phyloP scores from a whole-genome alignment of 1,140 invertebrate genomes.

The Panulirus ornatus region DNA sequence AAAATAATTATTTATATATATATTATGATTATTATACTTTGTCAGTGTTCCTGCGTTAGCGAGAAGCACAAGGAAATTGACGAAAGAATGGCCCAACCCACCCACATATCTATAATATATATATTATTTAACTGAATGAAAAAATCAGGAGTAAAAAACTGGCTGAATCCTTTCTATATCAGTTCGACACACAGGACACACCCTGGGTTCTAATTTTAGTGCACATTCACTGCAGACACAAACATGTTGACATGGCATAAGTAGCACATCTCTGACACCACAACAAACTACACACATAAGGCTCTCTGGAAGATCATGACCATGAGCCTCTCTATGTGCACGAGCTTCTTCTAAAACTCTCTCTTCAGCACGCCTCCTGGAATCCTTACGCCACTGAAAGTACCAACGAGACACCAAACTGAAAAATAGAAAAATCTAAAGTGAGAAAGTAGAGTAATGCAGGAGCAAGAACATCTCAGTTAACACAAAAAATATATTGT shows the following conservation, averaged over 20 bases:
- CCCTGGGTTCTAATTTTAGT: constrained; percentile 21
- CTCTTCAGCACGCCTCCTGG: constrained; percentile 2
- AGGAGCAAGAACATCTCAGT: too few relatives aligned
- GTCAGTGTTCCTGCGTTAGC: too few relatives aligned
- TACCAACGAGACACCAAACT: constrained; percentile 31
- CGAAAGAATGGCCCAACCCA: too few relatives aligned
- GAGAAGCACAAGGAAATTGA: too few relatives aligned
- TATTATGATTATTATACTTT: too few relatives aligned
- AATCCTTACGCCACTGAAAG: constrained; percentile 15
- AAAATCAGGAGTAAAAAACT: constrained; percentile 26
- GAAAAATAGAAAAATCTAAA: background rate
- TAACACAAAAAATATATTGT: too few relatives aligned
- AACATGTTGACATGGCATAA: constrained; percentile 50
- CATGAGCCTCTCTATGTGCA: background rate
- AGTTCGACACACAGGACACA: constrained; percentile 59
- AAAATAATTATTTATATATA: too few relatives aligned
- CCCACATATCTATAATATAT: too few relatives aligned
- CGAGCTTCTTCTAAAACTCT: constrained; percentile 50
- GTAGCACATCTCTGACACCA: constrained; percentile 51
- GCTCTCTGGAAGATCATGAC: constrained; percentile 51
- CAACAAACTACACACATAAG: constrained; percentile 64
- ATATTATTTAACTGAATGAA: background rate
- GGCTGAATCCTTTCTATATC: constrained; percentile 57
- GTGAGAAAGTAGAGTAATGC: background rate
- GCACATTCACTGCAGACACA: constrained; percentile 62